A percentile compares a stretch with the other conserved stretches of the same genome.
phyloP scores from a whole-genome alignment of 2,888 invertebrate genomes.

The Parthenolecanium corni region DNA sequence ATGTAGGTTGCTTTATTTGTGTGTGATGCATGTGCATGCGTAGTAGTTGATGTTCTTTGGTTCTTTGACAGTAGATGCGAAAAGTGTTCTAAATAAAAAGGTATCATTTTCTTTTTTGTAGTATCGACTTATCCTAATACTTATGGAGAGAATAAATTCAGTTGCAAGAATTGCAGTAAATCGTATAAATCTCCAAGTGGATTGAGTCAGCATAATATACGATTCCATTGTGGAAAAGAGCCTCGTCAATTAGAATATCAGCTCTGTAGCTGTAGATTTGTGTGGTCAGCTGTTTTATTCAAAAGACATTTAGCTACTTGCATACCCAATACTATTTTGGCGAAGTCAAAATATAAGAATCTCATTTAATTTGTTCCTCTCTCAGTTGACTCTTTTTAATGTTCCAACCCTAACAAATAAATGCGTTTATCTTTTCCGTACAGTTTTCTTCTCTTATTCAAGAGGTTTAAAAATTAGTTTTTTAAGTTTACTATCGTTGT shows the following conservation, averaged over 20 bases:
- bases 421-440: too few species aligned
- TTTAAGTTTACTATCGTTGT: too few species aligned
- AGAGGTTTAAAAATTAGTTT: too few species aligned
- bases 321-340: slow-evolving; percentile 10
- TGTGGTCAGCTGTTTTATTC: slow-evolving; percentile 21
- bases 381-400: not conserved
- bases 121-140: too few species aligned
- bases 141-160: slow-evolving; percentile 1
- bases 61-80: too few species aligned
- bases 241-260: slow-evolving; percentile 39
- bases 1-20: too few species aligned
- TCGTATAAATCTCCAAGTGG: slow-evolving; percentile 38
- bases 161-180: slow-evolving; percentile 37
- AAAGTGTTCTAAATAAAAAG: too few species aligned
- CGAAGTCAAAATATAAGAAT: too few species aligned
- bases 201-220: slow-evolving; percentile 36
- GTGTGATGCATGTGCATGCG: too few species aligned
- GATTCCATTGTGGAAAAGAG: slow-evolving; percentile 38
- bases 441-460: too few species aligned
- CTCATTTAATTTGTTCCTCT: not conserved
- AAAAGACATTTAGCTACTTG: slow-evolving; percentile 20
- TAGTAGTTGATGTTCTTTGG: too few species aligned
- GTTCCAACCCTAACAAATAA: not conserved
- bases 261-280: slow-evolving; percentile 34
- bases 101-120: too few species aligned